Conservation (phyloP, 2,888 invertebrate genomes). For the Drosophila vallismaia region DNA sequence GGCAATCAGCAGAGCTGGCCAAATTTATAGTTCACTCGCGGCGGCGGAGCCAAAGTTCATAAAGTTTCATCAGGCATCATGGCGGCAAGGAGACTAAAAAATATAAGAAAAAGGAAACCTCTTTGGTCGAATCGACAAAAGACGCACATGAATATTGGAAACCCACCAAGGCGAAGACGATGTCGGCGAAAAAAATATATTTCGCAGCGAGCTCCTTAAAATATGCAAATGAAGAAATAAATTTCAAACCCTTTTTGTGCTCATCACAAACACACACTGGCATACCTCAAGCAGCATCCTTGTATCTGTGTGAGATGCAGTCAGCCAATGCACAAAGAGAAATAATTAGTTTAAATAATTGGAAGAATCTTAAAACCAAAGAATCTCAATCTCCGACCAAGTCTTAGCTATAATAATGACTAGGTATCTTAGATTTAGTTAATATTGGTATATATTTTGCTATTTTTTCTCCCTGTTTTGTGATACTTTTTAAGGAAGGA, state of each 20-base stretch:
- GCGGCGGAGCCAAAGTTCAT: constrained; percentile 67
- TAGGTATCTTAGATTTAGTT: neutral
- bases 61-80: constrained; percentile 70
- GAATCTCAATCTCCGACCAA: neutral
- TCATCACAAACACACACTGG: constrained; percentile 43
- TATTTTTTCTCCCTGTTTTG: constrained; percentile 20
- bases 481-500: constrained; percentile 30
- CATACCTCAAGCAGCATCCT: constrained; percentile 22
- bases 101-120: neutral
- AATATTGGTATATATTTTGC: neutral
- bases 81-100: constrained; percentile 28
- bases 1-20: constrained; percentile 64
- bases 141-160: constrained; percentile 61
- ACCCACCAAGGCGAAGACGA: constrained; percentile 41
- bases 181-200: constrained; percentile 78
- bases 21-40: constrained; percentile 72
- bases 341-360: neutral
- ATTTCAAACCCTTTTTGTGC: constrained; percentile 81
- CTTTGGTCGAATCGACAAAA: constrained; percentile 25
- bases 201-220: constrained; percentile 82
- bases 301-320: constrained; percentile 50
- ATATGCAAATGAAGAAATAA: constrained; percentile 85
- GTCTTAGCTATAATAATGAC: neutral
- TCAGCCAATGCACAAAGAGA: constrained; percentile 44
- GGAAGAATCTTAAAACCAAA: neutral